phyloP scores from a whole-genome alignment of 2,888 invertebrate species.

The Phaonia tiefii region DNA sequence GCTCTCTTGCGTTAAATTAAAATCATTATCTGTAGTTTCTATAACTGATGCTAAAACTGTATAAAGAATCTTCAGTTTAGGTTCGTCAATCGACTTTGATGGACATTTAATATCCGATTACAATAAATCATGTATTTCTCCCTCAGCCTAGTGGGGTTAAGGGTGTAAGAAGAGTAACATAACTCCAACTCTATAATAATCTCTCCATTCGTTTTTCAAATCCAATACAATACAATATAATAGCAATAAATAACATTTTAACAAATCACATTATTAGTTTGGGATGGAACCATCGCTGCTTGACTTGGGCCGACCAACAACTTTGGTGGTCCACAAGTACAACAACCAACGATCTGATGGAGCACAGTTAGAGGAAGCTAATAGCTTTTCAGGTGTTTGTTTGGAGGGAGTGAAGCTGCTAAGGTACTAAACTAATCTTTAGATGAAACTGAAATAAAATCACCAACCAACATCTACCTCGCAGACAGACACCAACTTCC shows the following conservation, averaged over 20 bases:
- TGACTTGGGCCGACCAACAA: background rate
- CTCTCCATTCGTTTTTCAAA: conserved; percentile 32
- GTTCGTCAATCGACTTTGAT: conserved; percentile 1
- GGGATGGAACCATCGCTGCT: background rate
- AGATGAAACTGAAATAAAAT: background rate
- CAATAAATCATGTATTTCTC: conserved; percentile 3
- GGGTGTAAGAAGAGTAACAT: too few species aligned
- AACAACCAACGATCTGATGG: conserved; percentile 6
- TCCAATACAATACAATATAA: conserved; percentile 36
- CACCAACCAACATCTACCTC: background rate
- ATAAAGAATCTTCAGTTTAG: background rate
- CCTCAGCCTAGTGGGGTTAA: background rate
- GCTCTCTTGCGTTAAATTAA: background rate
- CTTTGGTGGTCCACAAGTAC: conserved; percentile 18
- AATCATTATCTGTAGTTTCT: background rate
- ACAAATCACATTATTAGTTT: conserved; percentile 44
- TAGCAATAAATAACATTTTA: conserved; percentile 42
- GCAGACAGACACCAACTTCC: background rate
- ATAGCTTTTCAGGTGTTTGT: conserved; percentile 27
- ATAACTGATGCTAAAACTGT: background rate
- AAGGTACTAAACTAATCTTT: too few species aligned
- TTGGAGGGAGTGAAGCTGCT: background rate
- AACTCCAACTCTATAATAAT: conserved; percentile 12
- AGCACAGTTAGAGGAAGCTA: conserved; percentile 26
- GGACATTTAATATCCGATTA: conserved; percentile 31